Base-by-base conservation (phyloP, 2,888 invertebrate genomes). In the Xestobium rufovillosum region DNA sequence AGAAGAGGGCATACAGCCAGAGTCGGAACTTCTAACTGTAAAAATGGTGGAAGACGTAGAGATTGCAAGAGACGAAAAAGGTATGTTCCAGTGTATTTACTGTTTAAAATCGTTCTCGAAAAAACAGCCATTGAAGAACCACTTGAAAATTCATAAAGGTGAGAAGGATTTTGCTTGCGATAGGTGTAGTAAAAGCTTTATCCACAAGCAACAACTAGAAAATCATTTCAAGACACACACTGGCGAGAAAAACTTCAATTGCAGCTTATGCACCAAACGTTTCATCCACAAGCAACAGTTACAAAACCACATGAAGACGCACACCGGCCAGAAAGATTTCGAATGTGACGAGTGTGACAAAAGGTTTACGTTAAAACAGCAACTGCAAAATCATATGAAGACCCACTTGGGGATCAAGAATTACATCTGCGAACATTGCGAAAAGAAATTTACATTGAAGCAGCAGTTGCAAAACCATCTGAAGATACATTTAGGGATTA, bases 161-260 rank as follows among this genome's bases (percentile, higher is more conserved):
- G 15, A 36, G 4, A 46, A 43, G 27, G 47, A 49, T 9, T 55
- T 47, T 34, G 29, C 19, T 8, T 56, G 56, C 39, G 40, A 41
- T 0, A 23, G 33, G 11, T 56, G 56, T 38, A 34, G 45, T 3
- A 55, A 55, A 34, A 26, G 31, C 6, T 55, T 56, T 38, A 51
- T 47, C 23, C 45, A 53, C 17, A 53, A 53, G 31, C 53, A 51
- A 19, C 53, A 53, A 32, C 36, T 52, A 32, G 44, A 49, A 27
- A 47, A 47, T 35, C 52, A 52, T 32, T 14, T 19, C 6, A 37
- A 42, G 17, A 42, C 41, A 9, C 52, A 52, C 42, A 32, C 39
- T 2, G 44, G 49, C 14, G 39, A 43, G 14, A 48, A 49, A 36
- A 43, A 44, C n/a, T 54, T 49, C 27, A 13, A 42, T 14, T 52